Base-by-base conservation (phyloP, 2,797 vertebrate species). In the Dicrostonyx torquatus region DNA sequence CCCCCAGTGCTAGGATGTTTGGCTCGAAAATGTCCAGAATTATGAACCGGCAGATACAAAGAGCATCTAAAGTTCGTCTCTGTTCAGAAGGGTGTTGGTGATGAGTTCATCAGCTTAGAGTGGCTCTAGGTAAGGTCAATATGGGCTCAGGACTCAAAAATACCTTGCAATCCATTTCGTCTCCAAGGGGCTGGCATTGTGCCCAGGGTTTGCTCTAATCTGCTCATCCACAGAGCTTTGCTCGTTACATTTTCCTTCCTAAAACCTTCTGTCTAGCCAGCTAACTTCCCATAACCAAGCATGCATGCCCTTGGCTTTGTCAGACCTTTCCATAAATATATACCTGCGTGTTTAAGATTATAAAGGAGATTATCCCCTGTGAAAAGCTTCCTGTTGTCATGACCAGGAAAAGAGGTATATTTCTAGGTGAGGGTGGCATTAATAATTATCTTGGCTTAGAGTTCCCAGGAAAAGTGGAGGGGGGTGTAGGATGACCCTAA, bases 381-480 rank as follows among this genome's bases (percentile, higher is more conserved):
- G n/a, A 48, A 68, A 62, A 87, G 83, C 55, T 89, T 58, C 34
- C 2, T 48, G 83, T 58, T 92, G 64, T 45, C 48, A 60, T 84
- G 45, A 87, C 45, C 60, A 89, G 75, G 31, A 80, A 80, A 73
- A 31, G 64, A 72, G 91, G 60, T 24, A 0, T 75, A 62, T 73
- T 96, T 87, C 40, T 9, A 55, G 58, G 40, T 64, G 45, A 45
- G 37, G 50, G 64, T 62, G 22, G n/a, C 58, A 90, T 89, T 77
- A 48, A 79, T 76, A 64, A 48, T 93, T 45, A 94, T 66, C n/a
- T 73, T 92, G 82, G 20, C n/a, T 85, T 64, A 37, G 20, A 91
- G 79, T 34, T 75, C 37, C 50, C n/a, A 60, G 75, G n/a, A 79
- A 58, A 85, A 40, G 14, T 26, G 55, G 26, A 12, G 34, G 15